Base-by-base conservation (phyloP, 1,140 invertebrate genomes). In the Aricia agestis region DNA sequence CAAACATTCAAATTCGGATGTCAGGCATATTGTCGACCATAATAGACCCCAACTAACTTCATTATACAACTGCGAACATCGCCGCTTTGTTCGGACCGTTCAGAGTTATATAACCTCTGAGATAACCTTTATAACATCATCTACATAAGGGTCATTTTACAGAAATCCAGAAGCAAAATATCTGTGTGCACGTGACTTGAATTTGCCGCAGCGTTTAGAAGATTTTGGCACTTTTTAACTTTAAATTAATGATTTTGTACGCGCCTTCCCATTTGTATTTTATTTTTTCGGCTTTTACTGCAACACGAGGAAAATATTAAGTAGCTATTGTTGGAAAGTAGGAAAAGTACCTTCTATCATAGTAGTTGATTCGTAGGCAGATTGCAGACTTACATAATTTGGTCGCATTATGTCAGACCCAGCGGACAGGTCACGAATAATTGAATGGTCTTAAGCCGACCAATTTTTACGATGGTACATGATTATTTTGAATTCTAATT, bases 21-120 rank as follows among this genome's bases (percentile, higher is more conserved):
- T 63, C 59, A 19, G 58, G 9, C 36, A 36, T 36, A 36, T 15
- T 52, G 45, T 52, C 45, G 13, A 7, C 66, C 41, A 65, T 72
- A 68, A 72, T 52, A 42, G 71, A 68, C 32, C 63, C 67, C 15
- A 32, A 61, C 67, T 63, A 68, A 25, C 66, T 52, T 72, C 67
- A 72, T 68, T 31, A 63, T 68, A 72, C 67, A 72, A 67, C 67
- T 72, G 15, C 61, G 70, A 58, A 63, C 59, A 59, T 68, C 63
- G 36, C 66, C 36, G 66, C 67, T 72, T 72, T 65, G 67, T 63
- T 59, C 45, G 25, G 10, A 11, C 68, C 63, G 67, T 63, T 68
- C 45, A 52, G 17, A 11, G 9, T 9, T 15, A 52, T 13, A 3
- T 13, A 2, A 52, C 45, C 1, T 13, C 45, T 52, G 45, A 52